Percentiles rank a stretch among this genome's conserved stretches.
Conservation (phyloP, 2,113 vertebrate species). For the Vulpes ferrilata region DNA sequence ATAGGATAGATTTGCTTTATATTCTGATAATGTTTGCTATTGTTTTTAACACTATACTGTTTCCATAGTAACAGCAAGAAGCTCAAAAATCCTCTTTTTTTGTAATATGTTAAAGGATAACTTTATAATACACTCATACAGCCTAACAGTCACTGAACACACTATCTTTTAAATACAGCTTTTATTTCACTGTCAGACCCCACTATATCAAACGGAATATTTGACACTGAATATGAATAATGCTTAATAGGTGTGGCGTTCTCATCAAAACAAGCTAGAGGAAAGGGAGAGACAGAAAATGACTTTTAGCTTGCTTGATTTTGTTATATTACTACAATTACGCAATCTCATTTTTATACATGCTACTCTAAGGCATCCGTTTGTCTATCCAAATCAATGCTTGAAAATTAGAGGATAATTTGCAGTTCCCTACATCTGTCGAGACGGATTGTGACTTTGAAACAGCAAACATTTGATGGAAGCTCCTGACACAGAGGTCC, state of each 20-base stretch:
- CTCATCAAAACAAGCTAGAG: neutral
- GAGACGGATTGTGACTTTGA: neutral
- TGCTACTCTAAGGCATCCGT: neutral
- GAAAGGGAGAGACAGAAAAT: neutral
- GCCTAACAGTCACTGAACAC: neutral
- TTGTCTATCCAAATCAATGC: neutral
- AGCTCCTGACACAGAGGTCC: neutral
- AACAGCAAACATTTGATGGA: neutral
- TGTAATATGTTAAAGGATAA: neutral
- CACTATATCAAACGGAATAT: neutral
- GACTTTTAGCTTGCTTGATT: neutral
- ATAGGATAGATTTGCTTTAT: neutral
- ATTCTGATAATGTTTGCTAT: neutral
- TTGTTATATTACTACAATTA: neutral
- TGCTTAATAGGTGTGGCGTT: neutral
- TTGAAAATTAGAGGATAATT: neutral
- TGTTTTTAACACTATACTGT: neutral
- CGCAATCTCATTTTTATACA: neutral
- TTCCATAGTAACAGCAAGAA: constrained; percentile 47
- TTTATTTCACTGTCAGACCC: neutral
- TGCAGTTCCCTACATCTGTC: neutral
- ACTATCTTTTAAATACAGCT: neutral
- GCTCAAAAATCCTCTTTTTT: neutral
- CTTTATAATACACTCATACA: neutral
- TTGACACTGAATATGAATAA: neutral